Evolutionary conservation across 2,888 invertebrate genomes (phyloP), one percentile per base, ranked within the genome.

Genomic region (Apodemia duryi): DNA sequence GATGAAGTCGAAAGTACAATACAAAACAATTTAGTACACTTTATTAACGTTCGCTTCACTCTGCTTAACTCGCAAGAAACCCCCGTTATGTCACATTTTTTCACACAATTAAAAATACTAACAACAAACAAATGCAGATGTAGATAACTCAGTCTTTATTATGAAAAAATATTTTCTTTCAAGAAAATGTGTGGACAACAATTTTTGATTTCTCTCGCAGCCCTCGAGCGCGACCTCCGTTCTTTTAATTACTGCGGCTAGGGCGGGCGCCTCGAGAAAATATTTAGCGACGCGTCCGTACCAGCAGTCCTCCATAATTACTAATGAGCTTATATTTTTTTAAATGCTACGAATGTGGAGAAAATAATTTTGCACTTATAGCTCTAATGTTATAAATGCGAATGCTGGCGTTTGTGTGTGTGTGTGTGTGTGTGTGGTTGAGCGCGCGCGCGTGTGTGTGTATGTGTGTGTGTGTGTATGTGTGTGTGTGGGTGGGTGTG

Each of bases 271-370:
- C 79, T 81, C 79, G 78, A 81, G 88, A 85, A 86, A 89, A 89
- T 88, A 88, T 88, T 89, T 86, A 84, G 85, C 83, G 78, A 78
- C 83, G 80, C 84, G 87, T 86, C 88, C 82, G 79, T 76, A 71
- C 77, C 88, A 87, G 83, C 88, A 87, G 83, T 81, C 81, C 79
- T 81, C 77, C 75, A 72, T 87, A 88, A 89, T 91, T 88, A 88
- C 89, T 90, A 89, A 90, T 91, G 88, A 90, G 86, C 83, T 84
- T 85, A 80, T 82, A 72, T 73, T 72, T 73, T 72, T 70, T 69
- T 65, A 65, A 51, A 61, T 61, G 32, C 32, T 32, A 9, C 62
- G 65, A 65, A 65, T 65, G 65, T 61, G 61, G 41, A 61, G 61
- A 65, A 65, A 61, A 61, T 65, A 61, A 61, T 65, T 61, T 49